Conservation (phyloP, 2,888 invertebrate species). For the Boloria euphrosyne region DNA sequence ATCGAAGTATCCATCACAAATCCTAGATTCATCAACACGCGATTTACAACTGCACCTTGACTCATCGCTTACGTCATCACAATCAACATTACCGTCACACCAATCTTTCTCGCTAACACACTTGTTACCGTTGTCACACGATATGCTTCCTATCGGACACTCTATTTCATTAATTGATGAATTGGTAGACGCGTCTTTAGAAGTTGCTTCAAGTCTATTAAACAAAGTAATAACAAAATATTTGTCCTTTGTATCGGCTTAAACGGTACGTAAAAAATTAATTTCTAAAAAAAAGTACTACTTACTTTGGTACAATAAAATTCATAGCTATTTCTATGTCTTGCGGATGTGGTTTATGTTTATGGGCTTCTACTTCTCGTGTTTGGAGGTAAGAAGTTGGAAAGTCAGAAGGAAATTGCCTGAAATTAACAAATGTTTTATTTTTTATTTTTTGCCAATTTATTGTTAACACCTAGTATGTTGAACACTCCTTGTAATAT, state of each 20-base stretch:
- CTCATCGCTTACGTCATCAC: slow-evolving; percentile 91
- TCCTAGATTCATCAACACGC: slow-evolving; percentile 84
- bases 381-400: slow-evolving; percentile 48
- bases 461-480: neutral
- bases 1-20: slow-evolving; percentile 92
- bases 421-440: slow-evolving; percentile 37
- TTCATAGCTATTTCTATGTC: slow-evolving; percentile 64
- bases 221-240: neutral
- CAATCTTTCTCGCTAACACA: slow-evolving; percentile 83
- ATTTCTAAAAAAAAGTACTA: slow-evolving; percentile 17
- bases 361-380: slow-evolving; percentile 49
- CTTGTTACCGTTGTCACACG: slow-evolving; percentile 59
- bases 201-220: slow-evolving; percentile 45
- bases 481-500: neutral
- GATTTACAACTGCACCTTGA: slow-evolving; percentile 86
- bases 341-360: slow-evolving; percentile 62
- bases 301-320: slow-evolving; percentile 58
- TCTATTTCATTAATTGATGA: slow-evolving; percentile 50
- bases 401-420: slow-evolving; percentile 46
- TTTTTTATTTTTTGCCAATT: neutral
- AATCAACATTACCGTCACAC: slow-evolving; percentile 89
- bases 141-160: slow-evolving; percentile 57
- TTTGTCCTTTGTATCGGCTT: neutral
- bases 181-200: slow-evolving; percentile 44
- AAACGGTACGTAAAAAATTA: neutral